Percentiles rank a stretch among this genome's conserved stretches.
These are phyloP conservation scores for Petromus typicus DNA, from an alignment of 2,113 vertebrate genomes.

Conservation along the genomic window DNA sequence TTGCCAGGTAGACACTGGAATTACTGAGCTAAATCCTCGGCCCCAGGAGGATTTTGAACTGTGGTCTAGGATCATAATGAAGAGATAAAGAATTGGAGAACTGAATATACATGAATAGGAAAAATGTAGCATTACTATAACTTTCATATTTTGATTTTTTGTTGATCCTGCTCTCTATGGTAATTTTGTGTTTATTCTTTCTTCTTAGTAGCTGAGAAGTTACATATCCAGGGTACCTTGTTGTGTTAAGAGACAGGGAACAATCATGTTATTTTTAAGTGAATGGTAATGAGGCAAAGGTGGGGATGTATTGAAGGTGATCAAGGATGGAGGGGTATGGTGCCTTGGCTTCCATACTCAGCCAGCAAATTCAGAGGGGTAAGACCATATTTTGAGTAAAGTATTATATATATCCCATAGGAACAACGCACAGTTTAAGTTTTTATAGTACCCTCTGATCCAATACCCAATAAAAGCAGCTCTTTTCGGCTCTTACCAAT, in stretches of 20 bases:
- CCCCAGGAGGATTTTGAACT: background rate
- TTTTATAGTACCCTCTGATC: background rate
- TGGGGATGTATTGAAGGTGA: background rate
- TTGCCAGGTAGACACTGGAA: too few species aligned
- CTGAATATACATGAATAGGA: background rate
- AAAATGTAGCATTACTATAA: background rate
- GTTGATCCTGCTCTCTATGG: background rate
- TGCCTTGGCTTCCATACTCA: background rate
- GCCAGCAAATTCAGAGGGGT: background rate
- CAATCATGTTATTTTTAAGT: background rate
- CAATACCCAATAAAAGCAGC: background rate
- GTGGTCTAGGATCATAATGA: background rate
- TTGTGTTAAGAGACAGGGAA: background rate
- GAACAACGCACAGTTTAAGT: background rate
- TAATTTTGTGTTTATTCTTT: background rate
- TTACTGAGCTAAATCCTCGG: too few species aligned
- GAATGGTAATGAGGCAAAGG: background rate
- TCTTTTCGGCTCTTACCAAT: background rate
- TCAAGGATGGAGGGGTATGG: background rate
- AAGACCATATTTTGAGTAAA: background rate
- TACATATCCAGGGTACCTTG: background rate
- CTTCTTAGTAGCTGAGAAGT: background rate
- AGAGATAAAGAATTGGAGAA: background rate
- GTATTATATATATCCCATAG: background rate
- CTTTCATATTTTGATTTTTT: background rate